Evolutionary conservation across 2,113 vertebrate species (phyloP).

Genomic region (Dromiciops gliroides): DNA sequence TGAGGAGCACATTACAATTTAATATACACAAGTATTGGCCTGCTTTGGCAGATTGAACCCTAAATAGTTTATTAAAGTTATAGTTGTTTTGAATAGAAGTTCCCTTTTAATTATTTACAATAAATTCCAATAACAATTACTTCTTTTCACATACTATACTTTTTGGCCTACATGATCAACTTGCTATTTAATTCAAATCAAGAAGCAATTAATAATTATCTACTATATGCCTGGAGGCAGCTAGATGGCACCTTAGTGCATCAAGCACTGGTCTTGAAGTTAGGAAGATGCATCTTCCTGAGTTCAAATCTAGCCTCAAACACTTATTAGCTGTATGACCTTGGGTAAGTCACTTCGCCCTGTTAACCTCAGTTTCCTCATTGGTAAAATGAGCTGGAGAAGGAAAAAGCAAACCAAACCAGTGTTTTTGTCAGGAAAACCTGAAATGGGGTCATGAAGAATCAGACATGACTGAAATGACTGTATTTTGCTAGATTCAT

Average conservation of each 20-base stretch:
- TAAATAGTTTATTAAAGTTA: background rate
- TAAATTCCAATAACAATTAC: background rate
- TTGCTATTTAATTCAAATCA: background rate
- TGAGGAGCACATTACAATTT: background rate
- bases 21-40: background rate
- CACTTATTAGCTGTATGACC: background rate
- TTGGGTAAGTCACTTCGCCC: background rate
- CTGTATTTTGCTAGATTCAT: background rate
- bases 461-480: background rate
- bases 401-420: background rate
- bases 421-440: background rate
- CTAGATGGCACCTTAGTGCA: background rate
- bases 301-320: background rate
- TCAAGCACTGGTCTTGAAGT: background rate
- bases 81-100: background rate
- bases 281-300: background rate
- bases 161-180: background rate
- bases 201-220: background rate
- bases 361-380: background rate
- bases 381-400: background rate
- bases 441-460: background rate
- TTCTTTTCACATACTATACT: background rate
- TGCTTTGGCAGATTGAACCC: background rate
- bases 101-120: background rate
- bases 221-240: background rate